A percentile compares a stretch with the other conserved stretches of the same genome.
Conservation (phyloP, 2,797 vertebrate genomes). For the Carduelis carduelis region DNA sequence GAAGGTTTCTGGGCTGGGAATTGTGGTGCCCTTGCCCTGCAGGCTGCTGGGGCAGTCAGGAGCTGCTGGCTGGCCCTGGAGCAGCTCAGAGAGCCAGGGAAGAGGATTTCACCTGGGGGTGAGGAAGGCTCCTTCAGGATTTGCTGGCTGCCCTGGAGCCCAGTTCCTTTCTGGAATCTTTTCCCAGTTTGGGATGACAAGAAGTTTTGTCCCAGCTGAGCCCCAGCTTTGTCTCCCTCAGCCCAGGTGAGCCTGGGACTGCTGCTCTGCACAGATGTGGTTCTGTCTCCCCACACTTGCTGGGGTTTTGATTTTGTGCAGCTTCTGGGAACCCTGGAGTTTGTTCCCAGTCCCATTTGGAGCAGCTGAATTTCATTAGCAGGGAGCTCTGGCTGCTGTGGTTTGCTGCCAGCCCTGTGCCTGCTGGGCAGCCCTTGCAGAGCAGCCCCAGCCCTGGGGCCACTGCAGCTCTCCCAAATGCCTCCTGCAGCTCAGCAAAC, state of each 20-base stretch:
- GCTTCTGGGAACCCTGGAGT: not conserved
- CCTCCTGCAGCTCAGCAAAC: not conserved
- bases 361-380: slow-evolving; percentile 52
- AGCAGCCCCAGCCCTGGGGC: not conserved
- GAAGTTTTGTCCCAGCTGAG: not conserved
- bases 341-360: not conserved
- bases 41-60: not conserved
- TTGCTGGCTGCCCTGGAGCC: not conserved
- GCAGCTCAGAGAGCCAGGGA: not conserved
- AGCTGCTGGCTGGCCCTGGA: not conserved
- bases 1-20: not conserved
- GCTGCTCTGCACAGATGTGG: not conserved
- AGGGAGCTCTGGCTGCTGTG: not conserved
- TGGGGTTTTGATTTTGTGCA: not conserved
- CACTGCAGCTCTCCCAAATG: not conserved
- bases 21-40: not conserved
- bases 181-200: not conserved
- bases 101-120: not conserved
- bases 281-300: not conserved
- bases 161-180: not conserved
- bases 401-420: not conserved
- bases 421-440: slow-evolving; percentile 40
- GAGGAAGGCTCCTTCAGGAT: not conserved
- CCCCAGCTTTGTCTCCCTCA: not conserved
- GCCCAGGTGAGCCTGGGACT: not conserved